Conservation (phyloP, 2,888 invertebrate genomes). For the Caenorhabditis becei region DNA sequence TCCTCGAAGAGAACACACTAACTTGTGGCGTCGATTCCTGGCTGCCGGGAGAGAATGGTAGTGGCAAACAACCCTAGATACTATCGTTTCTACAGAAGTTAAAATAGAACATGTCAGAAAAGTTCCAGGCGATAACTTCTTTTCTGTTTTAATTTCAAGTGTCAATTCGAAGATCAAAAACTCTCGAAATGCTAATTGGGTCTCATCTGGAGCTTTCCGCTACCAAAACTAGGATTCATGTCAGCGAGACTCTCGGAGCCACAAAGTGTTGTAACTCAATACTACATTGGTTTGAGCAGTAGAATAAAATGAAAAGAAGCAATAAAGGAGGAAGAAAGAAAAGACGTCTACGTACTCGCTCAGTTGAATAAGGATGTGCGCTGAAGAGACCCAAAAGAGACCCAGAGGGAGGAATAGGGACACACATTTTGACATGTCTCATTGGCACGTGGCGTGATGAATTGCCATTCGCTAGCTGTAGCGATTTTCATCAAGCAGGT, state of each 20-base stretch:
- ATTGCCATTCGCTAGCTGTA: conserved; percentile 20
- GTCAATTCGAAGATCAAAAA: neutral
- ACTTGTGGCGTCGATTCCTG: neutral
- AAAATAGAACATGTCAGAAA: too few relatives aligned
- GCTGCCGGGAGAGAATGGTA: conserved; percentile 4
- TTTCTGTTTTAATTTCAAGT: neutral
- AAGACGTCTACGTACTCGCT: conserved; percentile 1
- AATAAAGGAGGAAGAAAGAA: conserved; percentile 7
- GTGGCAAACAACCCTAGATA: conserved; percentile 6
- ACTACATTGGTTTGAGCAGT: conserved; percentile 12
- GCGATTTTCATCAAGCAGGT: neutral
- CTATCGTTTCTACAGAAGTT: too few relatives aligned
- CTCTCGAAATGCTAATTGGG: neutral
- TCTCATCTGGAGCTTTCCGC: conserved; percentile 39
- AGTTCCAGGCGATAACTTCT: neutral
- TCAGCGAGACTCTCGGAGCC: neutral
- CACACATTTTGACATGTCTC: conserved; percentile 4
- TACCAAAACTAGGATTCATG: neutral
- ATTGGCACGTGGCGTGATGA: conserved; percentile 44
- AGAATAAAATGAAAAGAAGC: conserved; percentile 11
- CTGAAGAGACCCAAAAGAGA: conserved; percentile 4
- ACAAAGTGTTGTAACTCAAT: conserved; percentile 30
- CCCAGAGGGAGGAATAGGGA: neutral
- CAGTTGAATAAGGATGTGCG: conserved; percentile 25
- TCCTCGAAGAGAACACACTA: conserved; percentile 33